Evolutionary conservation across 2,888 invertebrate genomes (phyloP), one percentile per base, ranked within the genome.

Genomic region (Carpatolechia fugitivella): DNA sequence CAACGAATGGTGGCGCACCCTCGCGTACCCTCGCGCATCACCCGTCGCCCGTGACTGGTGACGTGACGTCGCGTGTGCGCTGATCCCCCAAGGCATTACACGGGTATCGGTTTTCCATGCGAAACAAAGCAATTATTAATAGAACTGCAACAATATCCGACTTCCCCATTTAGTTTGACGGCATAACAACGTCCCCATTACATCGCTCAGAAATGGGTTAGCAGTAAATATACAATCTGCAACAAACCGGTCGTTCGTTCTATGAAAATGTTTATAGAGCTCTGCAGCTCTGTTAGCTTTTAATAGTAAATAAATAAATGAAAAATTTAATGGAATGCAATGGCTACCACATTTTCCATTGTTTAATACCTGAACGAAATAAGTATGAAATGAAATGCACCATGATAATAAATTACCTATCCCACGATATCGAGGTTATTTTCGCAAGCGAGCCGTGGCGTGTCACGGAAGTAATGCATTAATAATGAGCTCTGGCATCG

Each of bases 11-110:
- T 8, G 41, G 40, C 35, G 35, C 46, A 50, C 50, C 56, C 56
- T 51, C 50, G 24, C 24, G 24, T 18, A 18, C 18, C 16, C 40
- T 18, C 40, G 41, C 49, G 18, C 55, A 41, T 52, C 54, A 58
- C 46, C 56, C 57, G 48, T 51, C 58, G 38, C 52, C 40, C 62
- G 64, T 68, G 72, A 69, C 71, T 41, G 76, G 63, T 62, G 60
- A 60, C 65, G 65, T 76, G 83, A 79, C 82, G 82, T 87, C 82
- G 86, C 86, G 85, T 87, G 86, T 76, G 62, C 70, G 65, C 56
- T 58, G 61, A 52, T 52, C 65, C 74, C 71, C 71, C 68, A 62
- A 65, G 59, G 69, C 66, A 70, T 78, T 75, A 72, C 71, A 72
- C 78, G 80, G 76, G 70, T 81, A 80, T 82, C 78, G 73, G 72